Evolutionary conservation across 2,797 vertebrate species (phyloP).

Genomic region (Catharus ustulatus): DNA sequence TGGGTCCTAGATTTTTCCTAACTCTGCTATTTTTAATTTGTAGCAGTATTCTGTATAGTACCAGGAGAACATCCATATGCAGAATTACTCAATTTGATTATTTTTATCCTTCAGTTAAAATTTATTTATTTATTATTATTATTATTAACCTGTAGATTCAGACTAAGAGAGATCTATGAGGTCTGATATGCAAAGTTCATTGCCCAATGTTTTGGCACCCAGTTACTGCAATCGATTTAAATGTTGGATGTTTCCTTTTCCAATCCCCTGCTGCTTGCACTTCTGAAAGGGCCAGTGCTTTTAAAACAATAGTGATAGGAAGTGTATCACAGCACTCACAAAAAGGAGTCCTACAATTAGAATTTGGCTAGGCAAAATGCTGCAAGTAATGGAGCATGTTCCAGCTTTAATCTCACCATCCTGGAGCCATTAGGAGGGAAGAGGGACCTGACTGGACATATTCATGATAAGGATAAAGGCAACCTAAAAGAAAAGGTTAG

Average conservation of each 20-base stretch:
- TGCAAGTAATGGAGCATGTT: not conserved
- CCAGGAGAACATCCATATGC: not conserved
- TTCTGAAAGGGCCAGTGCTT: slow-evolving; percentile 24
- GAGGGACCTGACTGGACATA: not conserved
- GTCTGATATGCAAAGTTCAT: not conserved
- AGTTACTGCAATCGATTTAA: not conserved
- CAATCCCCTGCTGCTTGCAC: not conserved
- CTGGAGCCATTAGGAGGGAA: not conserved
- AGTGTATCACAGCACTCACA: not conserved
- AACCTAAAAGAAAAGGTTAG: not conserved
- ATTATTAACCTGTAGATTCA: not conserved
- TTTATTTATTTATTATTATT: not conserved
- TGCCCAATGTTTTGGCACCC: not conserved
- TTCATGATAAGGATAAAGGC: not conserved
- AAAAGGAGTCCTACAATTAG: not conserved
- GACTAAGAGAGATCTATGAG: not conserved
- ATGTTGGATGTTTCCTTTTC: not conserved
- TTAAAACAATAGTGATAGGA: not conserved
- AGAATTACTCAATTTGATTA: not conserved
- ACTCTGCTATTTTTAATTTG: not conserved
- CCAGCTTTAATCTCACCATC: not conserved
- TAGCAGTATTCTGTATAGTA: not conserved
- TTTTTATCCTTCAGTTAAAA: not conserved
- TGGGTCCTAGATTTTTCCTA: not conserved
- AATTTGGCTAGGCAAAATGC: not conserved